A percentile compares a stretch with the other conserved stretches of the same genome.
These are phyloP conservation scores for Cottoperca gobio DNA, from an alignment of 2,797 vertebrate species.

Conservation along the genomic window DNA sequence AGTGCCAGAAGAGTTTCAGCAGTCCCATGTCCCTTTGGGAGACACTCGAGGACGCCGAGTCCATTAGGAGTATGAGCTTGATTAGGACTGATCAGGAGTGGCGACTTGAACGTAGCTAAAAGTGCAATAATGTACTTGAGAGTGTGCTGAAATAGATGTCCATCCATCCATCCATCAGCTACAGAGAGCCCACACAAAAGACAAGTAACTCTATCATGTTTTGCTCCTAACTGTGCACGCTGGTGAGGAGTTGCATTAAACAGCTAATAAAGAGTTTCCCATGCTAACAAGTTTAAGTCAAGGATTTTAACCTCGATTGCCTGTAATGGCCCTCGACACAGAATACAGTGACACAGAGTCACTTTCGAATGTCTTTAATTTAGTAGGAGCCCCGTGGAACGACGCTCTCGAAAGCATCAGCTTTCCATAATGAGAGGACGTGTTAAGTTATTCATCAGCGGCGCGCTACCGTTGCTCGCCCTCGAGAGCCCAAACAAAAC, in stretches of 20 bases:
- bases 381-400: slow-evolving; percentile 29
- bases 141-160: too few relatives aligned
- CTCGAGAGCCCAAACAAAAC: slow-evolving; percentile 58
- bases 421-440: slow-evolving; percentile 69
- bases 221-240: neutral
- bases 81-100: neutral
- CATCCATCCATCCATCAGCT: too few relatives aligned
- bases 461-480: slow-evolving; percentile 27
- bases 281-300: slow-evolving; percentile 62
- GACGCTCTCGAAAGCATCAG: slow-evolving; percentile 61
- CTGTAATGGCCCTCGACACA: slow-evolving; percentile 66
- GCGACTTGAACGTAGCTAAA: neutral
- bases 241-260: slow-evolving; percentile 61
- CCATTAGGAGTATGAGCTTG: slow-evolving; percentile 1
- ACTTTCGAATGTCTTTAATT: slow-evolving; percentile 66
- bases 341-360: slow-evolving; percentile 59
- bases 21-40: slow-evolving; percentile 8
- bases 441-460: slow-evolving; percentile 78
- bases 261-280: slow-evolving; percentile 61
- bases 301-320: slow-evolving; percentile 60
- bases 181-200: neutral
- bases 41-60: slow-evolving; percentile 17
- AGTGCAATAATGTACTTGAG: neutral
- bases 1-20: slow-evolving; percentile 28
- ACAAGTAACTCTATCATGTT: slow-evolving; percentile 18